Conservation (phyloP, 2,113 vertebrate genomes). For the human region DNA sequence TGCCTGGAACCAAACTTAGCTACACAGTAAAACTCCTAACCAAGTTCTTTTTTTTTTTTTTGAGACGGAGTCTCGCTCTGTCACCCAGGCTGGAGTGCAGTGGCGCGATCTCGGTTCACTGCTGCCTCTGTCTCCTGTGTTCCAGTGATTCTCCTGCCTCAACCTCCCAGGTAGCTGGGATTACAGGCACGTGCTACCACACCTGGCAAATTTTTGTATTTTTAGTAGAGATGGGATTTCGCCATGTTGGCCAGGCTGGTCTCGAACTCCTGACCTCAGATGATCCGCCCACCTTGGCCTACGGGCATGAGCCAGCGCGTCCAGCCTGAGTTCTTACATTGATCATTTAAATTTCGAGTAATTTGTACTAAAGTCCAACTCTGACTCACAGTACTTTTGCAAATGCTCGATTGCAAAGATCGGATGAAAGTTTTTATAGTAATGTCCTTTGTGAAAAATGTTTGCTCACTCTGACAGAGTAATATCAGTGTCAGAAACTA, state of each 20-base stretch:
- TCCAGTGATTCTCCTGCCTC: no score
- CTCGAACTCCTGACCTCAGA: no score
- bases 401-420: not conserved
- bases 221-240: no score
- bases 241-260: no score
- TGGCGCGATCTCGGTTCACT: rapidly evolving
- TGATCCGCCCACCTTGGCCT: no score
- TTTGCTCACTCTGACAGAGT: not conserved
- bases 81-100: no score
- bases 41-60: not conserved
- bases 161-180: no score
- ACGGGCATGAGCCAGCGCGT: no score
- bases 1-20: not conserved
- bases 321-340: not conserved
- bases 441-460: not conserved
- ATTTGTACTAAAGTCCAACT: not conserved
- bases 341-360: not conserved
- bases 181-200: no score
- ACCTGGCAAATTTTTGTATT: no score
- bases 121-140: no score
- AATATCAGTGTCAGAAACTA: not conserved
- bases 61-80: no score
- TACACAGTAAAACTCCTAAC: not conserved
- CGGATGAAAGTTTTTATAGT: not conserved
- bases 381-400: not conserved